Conservation (phyloP, 2,797 vertebrate genomes). For the Pseudomugil gertrudae region DNA sequence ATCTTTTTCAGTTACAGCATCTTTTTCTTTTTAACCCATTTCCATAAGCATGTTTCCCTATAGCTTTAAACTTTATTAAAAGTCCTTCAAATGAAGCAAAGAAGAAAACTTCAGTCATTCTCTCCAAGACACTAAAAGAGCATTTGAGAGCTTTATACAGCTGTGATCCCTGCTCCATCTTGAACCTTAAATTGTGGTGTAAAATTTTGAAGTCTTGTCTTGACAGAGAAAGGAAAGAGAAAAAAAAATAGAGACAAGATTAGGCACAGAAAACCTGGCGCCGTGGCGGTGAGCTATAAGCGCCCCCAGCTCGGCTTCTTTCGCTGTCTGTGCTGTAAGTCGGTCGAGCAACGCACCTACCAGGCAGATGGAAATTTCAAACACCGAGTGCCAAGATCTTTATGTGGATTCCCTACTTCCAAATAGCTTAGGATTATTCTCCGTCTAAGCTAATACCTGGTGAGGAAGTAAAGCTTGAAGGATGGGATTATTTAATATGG, state of each 20-base stretch:
- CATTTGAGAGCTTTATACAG: background rate
- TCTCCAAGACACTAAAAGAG: background rate
- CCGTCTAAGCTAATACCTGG: conserved; percentile 97
- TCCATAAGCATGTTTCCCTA: background rate
- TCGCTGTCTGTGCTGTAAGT: conserved; percentile 69
- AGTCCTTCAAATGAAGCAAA: background rate
- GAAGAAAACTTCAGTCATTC: background rate
- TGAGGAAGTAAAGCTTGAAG: conserved; percentile 99
- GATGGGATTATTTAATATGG: conserved; percentile 99
- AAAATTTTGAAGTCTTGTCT: conserved; percentile 25
- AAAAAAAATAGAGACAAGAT: conserved; percentile 64
- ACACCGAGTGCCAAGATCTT: conserved; percentile 93
- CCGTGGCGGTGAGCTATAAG: conserved; percentile 55
- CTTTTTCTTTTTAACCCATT: background rate
- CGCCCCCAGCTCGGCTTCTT: conserved; percentile 51
- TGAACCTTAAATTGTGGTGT: conserved; percentile 8
- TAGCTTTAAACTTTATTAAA: background rate
- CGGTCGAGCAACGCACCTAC: conserved; percentile 81
- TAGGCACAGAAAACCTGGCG: conserved; percentile 72
- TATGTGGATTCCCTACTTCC: conserved; percentile 89
- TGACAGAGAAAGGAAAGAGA: conserved; percentile 15
- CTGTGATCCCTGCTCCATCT: background rate
- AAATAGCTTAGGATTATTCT: conserved; percentile 98
- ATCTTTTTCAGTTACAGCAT: background rate
- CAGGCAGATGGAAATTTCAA: conserved; percentile 92